Percentiles rank a stretch among this genome's conserved stretches.
These are phyloP conservation scores for Drosophila lacicola DNA, from an alignment of 2,888 invertebrate species.

Conservation along the genomic window DNA sequence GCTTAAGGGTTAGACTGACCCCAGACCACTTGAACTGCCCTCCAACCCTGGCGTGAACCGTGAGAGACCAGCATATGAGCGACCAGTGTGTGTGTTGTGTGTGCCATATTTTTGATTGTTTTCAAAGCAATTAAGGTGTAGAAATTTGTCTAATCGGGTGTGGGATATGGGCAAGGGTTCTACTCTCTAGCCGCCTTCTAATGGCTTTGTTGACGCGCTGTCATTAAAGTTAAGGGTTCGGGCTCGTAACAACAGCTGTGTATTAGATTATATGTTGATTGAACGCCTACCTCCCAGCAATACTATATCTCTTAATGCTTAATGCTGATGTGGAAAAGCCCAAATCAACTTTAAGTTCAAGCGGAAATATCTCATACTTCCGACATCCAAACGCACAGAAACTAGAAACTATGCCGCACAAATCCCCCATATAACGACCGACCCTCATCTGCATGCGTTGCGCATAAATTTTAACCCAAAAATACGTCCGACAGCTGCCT, in stretches of 20 bases:
- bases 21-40: constrained; percentile 62
- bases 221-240: constrained; percentile 43
- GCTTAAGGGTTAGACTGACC: constrained; percentile 47
- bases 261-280: constrained; percentile 22
- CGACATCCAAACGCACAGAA: constrained; percentile 1
- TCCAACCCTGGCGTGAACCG: constrained; percentile 44
- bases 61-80: constrained; percentile 66
- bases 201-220: constrained; percentile 58
- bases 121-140: constrained; percentile 67
- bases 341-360: constrained; percentile 42
- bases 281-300: not conserved
- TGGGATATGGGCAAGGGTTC: constrained; percentile 17
- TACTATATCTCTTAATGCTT: constrained; percentile 3
- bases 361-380: constrained; percentile 31
- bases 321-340: constrained; percentile 7
- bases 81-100: constrained; percentile 35
- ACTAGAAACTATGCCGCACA: constrained; percentile 21
- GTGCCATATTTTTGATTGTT: constrained; percentile 72
- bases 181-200: constrained; percentile 16
- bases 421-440: constrained; percentile 12
- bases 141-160: constrained; percentile 67
- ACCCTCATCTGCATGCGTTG: constrained; percentile 68
- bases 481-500: constrained; percentile 65
- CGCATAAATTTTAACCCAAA: constrained; percentile 71
- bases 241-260: constrained; percentile 56